Percentiles rank a stretch among this genome's conserved stretches.
Evolutionary conservation across 1,140 invertebrate species (phyloP).

Genomic region (Planococcus citri): DNA sequence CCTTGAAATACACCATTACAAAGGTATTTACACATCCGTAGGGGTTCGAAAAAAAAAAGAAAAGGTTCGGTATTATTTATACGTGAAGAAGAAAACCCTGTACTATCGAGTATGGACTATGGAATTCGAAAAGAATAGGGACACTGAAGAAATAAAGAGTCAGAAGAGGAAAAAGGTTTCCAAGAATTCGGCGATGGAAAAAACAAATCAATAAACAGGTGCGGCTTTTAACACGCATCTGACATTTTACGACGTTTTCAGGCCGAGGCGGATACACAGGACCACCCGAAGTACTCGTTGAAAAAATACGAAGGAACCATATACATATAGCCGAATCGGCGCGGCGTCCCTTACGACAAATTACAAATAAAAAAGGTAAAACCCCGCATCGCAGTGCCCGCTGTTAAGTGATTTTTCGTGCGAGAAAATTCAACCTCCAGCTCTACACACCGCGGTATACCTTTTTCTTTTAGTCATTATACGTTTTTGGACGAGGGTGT

Average conservation of each 20-base stretch:
- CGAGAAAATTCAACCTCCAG: too few species aligned
- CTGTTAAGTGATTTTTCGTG: slow-evolving; percentile 4
- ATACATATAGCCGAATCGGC: too few species aligned
- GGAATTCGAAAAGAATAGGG: too few species aligned
- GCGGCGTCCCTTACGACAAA: background rate
- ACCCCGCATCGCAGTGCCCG: background rate
- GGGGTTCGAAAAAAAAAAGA: too few species aligned
- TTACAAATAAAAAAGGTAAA: slow-evolving; percentile 2
- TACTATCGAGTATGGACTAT: too few species aligned
- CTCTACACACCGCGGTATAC: background rate
- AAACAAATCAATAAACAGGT: slow-evolving; percentile 12
- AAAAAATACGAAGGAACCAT: too few species aligned
- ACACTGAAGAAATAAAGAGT: too few species aligned
- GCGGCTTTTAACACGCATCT: background rate
- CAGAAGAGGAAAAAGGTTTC: too few species aligned
- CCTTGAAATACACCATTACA: too few species aligned
- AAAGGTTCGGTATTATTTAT: too few species aligned
- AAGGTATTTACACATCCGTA: background rate
- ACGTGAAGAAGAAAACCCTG: too few species aligned
- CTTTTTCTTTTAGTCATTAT: too few species aligned
- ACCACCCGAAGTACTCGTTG: slow-evolving; percentile 5
- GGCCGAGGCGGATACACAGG: background rate
- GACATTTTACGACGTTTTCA: background rate
- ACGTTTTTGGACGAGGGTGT: background rate
- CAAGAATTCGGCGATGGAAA: background rate